Base-by-base conservation (phyloP, 1,140 invertebrate species). In the Drosophila mojavensis region DNA sequence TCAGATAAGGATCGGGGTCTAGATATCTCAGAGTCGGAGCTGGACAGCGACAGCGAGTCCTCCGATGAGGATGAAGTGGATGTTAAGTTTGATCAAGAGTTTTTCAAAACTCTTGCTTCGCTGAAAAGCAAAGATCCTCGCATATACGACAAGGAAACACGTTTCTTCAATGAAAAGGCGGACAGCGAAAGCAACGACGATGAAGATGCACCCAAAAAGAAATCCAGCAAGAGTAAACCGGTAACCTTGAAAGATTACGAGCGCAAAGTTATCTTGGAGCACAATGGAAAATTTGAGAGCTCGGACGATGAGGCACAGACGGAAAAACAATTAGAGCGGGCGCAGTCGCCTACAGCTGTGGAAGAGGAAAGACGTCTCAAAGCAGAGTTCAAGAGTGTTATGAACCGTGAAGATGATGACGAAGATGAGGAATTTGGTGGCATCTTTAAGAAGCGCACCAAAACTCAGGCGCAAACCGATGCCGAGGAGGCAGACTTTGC, bases 51-150 rank as follows among this genome's bases (percentile, higher is more conserved):
- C 1, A 94, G 92, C 66, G 92, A 92, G 48, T 93, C 93, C 3
- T 80, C 81, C 5, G 95, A 96, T 73, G 95, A 96, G 74, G 94
- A 95, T 90, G 94, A 93, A 79, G 82, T 94, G 28, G 94, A 94
- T 66, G 92, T 94, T 74, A 94, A 96, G 75, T 93, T 97, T 45
- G 98, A 99, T 85, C 95, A 96, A 83, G 95, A 96, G 58, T 99
- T 98, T 92, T 95, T 97, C 5, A 97, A 96, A 93, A 96, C 97
- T 0, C 92, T 98, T 1, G 94, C 97, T 1, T 95, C 94, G 64
- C 92, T 99, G 5, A 99, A 98, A 91, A 96, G 95, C 33, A 97
- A 97, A 92, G 96, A 98, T 94, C 97, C 97, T 0, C 94, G 94
- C 78, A 98, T 98, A 75, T 98, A 98, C 93, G 94, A 98, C 81